Percentiles rank a stretch among this genome's conserved stretches.
Evolutionary conservation across 2,888 invertebrate genomes (phyloP).

Genomic region (Baccha elongata): DNA sequence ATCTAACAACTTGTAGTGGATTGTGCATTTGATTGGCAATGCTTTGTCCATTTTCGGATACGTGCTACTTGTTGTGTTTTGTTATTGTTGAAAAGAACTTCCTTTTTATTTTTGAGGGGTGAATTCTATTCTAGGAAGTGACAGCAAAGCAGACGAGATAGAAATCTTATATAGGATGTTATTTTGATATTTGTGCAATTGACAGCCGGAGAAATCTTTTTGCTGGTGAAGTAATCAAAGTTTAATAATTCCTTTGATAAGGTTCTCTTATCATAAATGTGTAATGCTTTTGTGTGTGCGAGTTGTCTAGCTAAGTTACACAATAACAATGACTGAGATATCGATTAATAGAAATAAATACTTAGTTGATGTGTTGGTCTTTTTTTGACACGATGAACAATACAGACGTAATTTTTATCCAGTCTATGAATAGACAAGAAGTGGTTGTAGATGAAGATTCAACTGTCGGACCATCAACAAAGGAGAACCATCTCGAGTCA

Average conservation of each 20-base stretch:
- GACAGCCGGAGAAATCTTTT: conserved; percentile 31
- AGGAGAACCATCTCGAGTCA: no score
- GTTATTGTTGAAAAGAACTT: conserved; percentile 47
- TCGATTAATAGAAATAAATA: no score
- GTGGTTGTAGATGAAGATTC: no score
- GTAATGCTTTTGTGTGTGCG: background rate
- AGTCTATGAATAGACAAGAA: no score
- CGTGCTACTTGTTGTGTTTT: conserved; percentile 54
- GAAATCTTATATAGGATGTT: conserved; percentile 20
- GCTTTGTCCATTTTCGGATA: conserved; percentile 55
- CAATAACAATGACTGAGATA: no score
- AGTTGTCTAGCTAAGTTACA: no score
- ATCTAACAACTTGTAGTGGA: conserved; percentile 63
- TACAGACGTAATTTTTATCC: no score
- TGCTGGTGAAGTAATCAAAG: conserved; percentile 28
- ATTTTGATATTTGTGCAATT: conserved; percentile 43
- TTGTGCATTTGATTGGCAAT: conserved; percentile 67
- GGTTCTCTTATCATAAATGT: conserved; percentile 3
- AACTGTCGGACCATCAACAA: no score
- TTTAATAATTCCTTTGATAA: conserved; percentile 47
- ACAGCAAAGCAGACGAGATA: conserved; percentile 32
- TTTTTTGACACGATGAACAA: no score
- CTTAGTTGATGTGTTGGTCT: no score
- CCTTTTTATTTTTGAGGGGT: background rate
- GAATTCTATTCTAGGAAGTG: conserved; percentile 16